Base-by-base conservation (phyloP, 2,113 vertebrate species). In the Melanostigma gelatinosum region DNA sequence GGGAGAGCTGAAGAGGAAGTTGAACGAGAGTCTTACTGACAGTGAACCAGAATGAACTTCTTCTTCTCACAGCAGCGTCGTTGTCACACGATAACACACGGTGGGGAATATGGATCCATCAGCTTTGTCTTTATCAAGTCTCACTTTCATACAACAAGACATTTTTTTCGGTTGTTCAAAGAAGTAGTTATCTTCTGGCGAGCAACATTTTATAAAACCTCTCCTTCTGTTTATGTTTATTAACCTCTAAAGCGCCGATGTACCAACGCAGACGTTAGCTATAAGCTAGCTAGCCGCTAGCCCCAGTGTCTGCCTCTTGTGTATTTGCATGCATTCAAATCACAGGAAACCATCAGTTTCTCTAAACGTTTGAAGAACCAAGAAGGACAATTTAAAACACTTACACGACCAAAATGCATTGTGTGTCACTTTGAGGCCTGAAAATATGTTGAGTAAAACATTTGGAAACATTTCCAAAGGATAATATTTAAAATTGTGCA, bases 1-100 rank as follows among this genome's bases (percentile, higher is more conserved):
- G 66, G 65, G 55, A 34, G 34, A 20, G 46, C 22, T 66, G 79
- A 48, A 24, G 62, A 72, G 72, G 69, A 88, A 87, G 83, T 85
- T 87, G 76, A 15, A 63, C 0, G 65, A 20, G 61, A 57, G 8
- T 66, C 15, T 48, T 27, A 11, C 8, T 24, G n/a, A 50, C 48
- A 32, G 34, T 36, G 66, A 54, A 40, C 34, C 52, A 10, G 54
- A 46, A n/a, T 48, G 62, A 15, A 44, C 44, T 34, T 50, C 54
- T 38, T 10, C 10, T 50, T 22, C 34, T 27, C 36, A 29, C 34
- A 42, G 24, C 46, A 27, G 34, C 34, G 3, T 64, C 4, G 20
- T 54, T 27, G 34, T 40, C 15, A 20, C 22, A 27, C 8, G 3
- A 2, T 5, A 9, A 29, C n/a, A 65, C 34, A 4, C 1, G 9